Evolutionary conservation across 2,888 invertebrate genomes (phyloP), one percentile per base, ranked within the genome.

Genomic region (Apotomis betuletana): DNA sequence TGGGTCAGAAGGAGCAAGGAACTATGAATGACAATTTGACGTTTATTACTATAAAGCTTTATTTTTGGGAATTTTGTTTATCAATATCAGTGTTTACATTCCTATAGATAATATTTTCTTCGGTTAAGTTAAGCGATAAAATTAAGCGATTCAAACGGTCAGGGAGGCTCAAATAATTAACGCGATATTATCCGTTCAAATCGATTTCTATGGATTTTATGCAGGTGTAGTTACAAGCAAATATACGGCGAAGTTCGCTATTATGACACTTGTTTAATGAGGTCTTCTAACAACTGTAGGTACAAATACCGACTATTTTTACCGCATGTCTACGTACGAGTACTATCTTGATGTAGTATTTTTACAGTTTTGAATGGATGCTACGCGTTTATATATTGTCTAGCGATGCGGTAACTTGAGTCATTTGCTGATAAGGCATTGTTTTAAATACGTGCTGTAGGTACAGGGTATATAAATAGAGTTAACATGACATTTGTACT

Each of bases 221-320:
- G 27, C 27, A 27, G 27, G 27, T 27, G 27, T 27, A 27, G 27
- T 27, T 27, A 27, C 27, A 27, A 27, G 27, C 27, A 27, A 62
- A 12, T 36, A 36, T 12, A 44, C 15, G 27, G 27, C 27, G 27
- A 2, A 9, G 6, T 4, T 52, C 38, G 5, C 36, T 38, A 51
- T 52, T 52, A 13, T 38, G 52, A 13, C 38, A 52, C 51, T 52
- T 10, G 51, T 62, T 27, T 62, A 36, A 36, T 36, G 51, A 52
- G 38, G 51, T n/a, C 51, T 51, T 38, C 52, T 36, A 51, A 46
- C 36, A 36, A 52, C 62, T 38, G 52, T 9, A 41, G 5, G 4
- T 51, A 49, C 49, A 51, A 62, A 51, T 62, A 62, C n/a, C n/a
- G 6, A 36, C 62, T 51, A 49, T 62, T 51, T 62, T 3, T 36